A percentile compares a stretch with the other conserved stretches of the same genome.
Conservation (phyloP, 1,140 invertebrate species). For the Drosophila pandora region DNA sequence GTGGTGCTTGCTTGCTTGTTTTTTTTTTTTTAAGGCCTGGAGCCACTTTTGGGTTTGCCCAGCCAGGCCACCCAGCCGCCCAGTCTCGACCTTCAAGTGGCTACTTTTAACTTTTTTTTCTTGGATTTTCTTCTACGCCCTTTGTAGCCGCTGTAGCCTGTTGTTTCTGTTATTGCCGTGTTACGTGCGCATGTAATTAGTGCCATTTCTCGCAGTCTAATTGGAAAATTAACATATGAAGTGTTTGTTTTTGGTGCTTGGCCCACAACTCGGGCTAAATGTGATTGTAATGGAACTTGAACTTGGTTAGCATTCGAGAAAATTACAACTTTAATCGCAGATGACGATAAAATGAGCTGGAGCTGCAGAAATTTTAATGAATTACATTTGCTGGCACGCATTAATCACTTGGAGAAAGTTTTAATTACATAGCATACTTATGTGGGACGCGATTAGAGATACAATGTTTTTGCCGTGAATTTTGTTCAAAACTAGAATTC, state of each 20-base stretch:
- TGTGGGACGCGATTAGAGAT: neutral
- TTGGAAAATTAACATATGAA: constrained; percentile 82
- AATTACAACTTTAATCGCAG: constrained; percentile 32
- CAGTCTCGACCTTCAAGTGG: constrained; percentile 67
- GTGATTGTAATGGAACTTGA: constrained; percentile 49
- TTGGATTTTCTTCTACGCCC: constrained; percentile 21
- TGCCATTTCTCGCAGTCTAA: constrained; percentile 77
- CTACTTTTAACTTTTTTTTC: constrained; percentile 62
- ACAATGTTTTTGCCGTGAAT: neutral
- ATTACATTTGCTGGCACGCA: neutral
- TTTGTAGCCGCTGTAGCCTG: constrained; percentile 8
- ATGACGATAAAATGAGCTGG: neutral
- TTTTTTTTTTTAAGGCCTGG: neutral
- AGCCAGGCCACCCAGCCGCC: neutral
- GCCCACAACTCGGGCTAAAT: constrained; percentile 32
- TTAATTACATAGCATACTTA: constrained; percentile 1
- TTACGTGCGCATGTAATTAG: constrained; percentile 75
- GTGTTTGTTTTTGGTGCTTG: constrained; percentile 61
- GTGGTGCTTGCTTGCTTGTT: too few relatives aligned
- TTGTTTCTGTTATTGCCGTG: constrained; percentile 34
- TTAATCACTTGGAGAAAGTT: neutral
- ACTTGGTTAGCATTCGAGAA: constrained; percentile 32
- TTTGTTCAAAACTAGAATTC: constrained; percentile 1
- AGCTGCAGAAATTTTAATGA: neutral
- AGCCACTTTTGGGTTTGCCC: constrained; percentile 19